Evolutionary conservation across 2,797 vertebrate species (phyloP).

Genomic region (Ctenosaura bakeri): DNA sequence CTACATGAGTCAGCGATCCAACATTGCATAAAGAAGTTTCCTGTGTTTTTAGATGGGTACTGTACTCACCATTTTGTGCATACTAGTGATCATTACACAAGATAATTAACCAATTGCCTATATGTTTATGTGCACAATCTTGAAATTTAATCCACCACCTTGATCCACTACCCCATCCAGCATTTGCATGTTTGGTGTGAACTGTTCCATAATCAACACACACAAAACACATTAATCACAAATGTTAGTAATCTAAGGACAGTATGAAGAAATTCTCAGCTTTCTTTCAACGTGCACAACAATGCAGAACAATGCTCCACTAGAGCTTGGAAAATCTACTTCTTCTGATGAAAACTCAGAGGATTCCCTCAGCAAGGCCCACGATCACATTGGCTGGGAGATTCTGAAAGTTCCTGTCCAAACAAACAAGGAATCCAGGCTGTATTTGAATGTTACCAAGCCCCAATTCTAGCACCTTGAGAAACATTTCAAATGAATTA

Average conservation of each 20-base stretch:
- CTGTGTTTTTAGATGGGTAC: background rate
- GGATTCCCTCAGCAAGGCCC: no score
- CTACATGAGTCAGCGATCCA: background rate
- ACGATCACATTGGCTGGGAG: no score
- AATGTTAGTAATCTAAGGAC: background rate
- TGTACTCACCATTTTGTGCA: background rate
- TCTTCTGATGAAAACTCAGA: no score
- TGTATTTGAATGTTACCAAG: background rate
- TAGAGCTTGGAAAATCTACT: no score
- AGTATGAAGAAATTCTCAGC: background rate
- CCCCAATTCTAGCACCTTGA: background rate
- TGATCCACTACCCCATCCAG: background rate
- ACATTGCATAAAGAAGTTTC: background rate
- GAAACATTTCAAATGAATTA: background rate
- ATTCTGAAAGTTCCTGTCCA: background rate
- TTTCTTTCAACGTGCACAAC: background rate
- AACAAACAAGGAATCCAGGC: background rate
- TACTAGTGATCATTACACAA: background rate
- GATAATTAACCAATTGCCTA: background rate
- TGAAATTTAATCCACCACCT: background rate
- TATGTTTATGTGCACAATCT: background rate
- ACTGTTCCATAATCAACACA: background rate
- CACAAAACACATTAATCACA: background rate
- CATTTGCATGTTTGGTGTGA: background rate
- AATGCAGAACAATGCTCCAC: no score